Conservation (phyloP, 2,888 invertebrate genomes). For the Sericinus montela region DNA sequence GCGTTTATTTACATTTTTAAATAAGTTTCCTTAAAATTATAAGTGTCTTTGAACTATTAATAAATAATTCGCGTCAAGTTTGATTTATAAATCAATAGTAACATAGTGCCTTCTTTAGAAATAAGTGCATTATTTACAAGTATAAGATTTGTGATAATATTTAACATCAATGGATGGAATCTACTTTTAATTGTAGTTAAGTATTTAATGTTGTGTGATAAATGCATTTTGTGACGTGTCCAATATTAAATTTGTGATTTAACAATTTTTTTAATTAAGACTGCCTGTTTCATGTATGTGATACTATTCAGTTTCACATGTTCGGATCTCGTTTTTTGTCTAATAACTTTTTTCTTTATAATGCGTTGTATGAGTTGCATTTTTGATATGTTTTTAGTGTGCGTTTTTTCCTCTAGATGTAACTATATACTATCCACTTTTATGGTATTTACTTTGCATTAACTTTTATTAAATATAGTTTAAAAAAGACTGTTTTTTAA, state of each 20-base stretch:
- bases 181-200: constrained; percentile 10
- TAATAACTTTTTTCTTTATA: constrained; percentile 22
- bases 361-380: constrained; percentile 18
- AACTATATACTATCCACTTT: constrained; percentile 13
- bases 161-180: constrained; percentile 8
- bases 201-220: constrained; percentile 41
- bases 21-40: no score
- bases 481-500: constrained; percentile 4
- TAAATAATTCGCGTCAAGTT: no score
- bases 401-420: constrained; percentile 14
- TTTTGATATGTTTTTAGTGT: constrained; percentile 27
- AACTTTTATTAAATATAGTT: constrained; percentile 16
- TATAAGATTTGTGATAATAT: constrained; percentile 22
- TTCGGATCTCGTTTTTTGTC: constrained; percentile 41
- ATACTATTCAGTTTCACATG: constrained; percentile 34
- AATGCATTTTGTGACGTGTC: constrained; percentile 44
- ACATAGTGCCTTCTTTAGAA: constrained; percentile 28
- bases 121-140: no score
- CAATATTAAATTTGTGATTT: constrained; percentile 54
- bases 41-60: no score
- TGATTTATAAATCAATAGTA: constrained; percentile 12
- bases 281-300: constrained; percentile 39
- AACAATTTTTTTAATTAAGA: constrained; percentile 34
- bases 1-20: no score
- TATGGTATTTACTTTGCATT: constrained; percentile 25